Evolutionary conservation across 1,140 invertebrate genomes (phyloP).

Genomic region (Drosophila eugracilis): DNA sequence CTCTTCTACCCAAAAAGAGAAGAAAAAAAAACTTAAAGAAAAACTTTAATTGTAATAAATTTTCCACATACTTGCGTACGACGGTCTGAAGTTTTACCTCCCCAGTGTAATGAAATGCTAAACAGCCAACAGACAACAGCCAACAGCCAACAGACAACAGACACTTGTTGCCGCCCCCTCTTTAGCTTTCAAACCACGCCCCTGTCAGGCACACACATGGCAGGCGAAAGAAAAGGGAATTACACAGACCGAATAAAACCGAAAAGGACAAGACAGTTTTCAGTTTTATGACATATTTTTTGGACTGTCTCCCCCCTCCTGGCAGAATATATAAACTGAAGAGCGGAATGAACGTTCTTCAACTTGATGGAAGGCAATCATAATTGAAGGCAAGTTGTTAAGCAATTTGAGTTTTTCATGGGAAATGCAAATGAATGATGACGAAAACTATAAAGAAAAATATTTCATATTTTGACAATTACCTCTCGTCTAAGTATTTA

Average conservation of each 20-base stretch:
- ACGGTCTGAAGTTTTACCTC: constrained; percentile 17
- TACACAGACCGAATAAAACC: constrained; percentile 1
- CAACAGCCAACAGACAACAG: constrained; percentile 39
- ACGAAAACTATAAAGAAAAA: constrained; percentile 9
- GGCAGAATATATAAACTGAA: constrained; percentile 39
- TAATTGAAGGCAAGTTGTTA: constrained; percentile 38
- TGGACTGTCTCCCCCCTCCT: constrained; percentile 49
- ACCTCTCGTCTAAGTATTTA: neutral
- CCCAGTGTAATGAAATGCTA: constrained; percentile 56
- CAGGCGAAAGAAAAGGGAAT: constrained; percentile 7
- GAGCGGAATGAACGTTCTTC: constrained; percentile 25
- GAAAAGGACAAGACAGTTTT: constrained; percentile 44
- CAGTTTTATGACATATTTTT: constrained; percentile 57
- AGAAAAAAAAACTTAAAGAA: constrained; percentile 2
- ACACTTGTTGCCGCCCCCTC: constrained; percentile 56
- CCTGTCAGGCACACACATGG: constrained; percentile 14
- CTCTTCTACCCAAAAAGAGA: constrained; percentile 1
- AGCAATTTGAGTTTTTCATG: constrained; percentile 28
- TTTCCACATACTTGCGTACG: constrained; percentile 59
- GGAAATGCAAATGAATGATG: constrained; percentile 21
- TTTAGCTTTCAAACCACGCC: constrained; percentile 26
- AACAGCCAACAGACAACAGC: constrained; percentile 37
- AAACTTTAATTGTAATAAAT: constrained; percentile 79
- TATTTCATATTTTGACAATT: neutral
- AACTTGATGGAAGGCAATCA: constrained; percentile 30